Evolutionary conservation across 1,140 invertebrate species (phyloP).

Genomic region (Drosophila miranda): DNA sequence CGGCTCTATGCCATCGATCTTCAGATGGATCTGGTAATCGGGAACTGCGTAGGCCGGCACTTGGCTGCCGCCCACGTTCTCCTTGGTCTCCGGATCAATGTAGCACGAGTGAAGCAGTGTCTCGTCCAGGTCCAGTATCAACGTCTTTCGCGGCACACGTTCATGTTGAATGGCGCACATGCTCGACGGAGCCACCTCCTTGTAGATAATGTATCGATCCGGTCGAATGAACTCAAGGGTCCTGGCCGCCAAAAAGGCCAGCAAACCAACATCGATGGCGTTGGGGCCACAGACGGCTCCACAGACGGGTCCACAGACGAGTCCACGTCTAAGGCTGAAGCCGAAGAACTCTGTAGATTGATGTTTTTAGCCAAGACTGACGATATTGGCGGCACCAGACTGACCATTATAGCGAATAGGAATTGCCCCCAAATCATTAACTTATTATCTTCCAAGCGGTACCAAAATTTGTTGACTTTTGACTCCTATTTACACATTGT

Average conservation of each 20-base stretch:
- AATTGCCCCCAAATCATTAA: neutral
- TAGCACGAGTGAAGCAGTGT: constrained; percentile 68
- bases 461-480: too few relatives aligned
- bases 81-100: constrained; percentile 44
- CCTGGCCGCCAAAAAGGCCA: constrained; percentile 12
- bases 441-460: too few relatives aligned
- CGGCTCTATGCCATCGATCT: neutral
- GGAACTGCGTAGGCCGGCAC: constrained; percentile 41
- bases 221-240: neutral
- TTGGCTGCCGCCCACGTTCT: constrained; percentile 29
- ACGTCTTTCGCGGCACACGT: constrained; percentile 26
- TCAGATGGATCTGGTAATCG: constrained; percentile 37
- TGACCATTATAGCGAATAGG: constrained; percentile 14
- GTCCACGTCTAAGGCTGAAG: too few relatives aligned
- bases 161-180: neutral
- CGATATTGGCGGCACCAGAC: neutral
- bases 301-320: too few relatives aligned
- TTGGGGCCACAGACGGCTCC: too few relatives aligned
- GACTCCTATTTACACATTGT: too few relatives aligned
- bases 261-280: neutral
- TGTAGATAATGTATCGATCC: constrained; percentile 3
- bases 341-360: too few relatives aligned
- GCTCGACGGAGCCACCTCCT: constrained; percentile 26
- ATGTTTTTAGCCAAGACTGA: too few relatives aligned
- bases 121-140: constrained; percentile 63